phyloP scores from a whole-genome alignment of 2,888 invertebrate species.

The Steinernema scapterisci region DNA sequence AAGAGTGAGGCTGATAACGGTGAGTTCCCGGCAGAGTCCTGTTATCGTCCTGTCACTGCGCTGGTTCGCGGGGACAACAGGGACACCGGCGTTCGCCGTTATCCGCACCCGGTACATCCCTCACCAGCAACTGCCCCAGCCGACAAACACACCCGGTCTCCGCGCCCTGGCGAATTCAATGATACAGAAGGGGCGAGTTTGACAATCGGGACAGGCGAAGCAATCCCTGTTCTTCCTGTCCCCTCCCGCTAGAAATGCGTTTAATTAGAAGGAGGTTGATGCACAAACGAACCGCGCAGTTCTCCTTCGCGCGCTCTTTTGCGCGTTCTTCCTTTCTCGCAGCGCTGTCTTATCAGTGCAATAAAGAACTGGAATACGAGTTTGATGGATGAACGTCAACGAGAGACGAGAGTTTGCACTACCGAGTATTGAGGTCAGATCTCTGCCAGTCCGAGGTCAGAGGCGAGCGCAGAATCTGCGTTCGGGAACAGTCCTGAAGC shows the following conservation, averaged over 20 bases:
- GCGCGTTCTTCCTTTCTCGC: conserved; percentile 31
- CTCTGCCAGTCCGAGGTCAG: conserved; percentile 30
- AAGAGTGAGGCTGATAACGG: conserved; percentile 29
- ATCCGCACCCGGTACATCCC: background rate
- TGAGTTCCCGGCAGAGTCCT: conserved; percentile 28
- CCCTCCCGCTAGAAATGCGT: conserved; percentile 27
- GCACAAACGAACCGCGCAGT: conserved; percentile 32
- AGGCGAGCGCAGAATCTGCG: conserved; percentile 17
- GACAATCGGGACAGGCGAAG: background rate
- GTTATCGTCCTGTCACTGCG: conserved; percentile 10
- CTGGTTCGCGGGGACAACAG: conserved; percentile 17
- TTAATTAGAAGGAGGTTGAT: conserved; percentile 31
- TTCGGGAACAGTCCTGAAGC: background rate
- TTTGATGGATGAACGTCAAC: conserved; percentile 33
- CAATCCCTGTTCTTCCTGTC: conserved; percentile 19
- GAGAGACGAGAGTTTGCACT: conserved; percentile 32
- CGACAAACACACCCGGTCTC: background rate
- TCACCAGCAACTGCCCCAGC: background rate
- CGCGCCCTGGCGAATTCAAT: too few relatives aligned
- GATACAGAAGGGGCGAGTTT: background rate
- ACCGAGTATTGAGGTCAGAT: conserved; percentile 32
- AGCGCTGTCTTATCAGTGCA: conserved; percentile 28
- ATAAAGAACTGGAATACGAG: conserved; percentile 32
- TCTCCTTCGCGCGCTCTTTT: conserved; percentile 27
- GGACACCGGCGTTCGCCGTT: background rate